Evolutionary conservation across 2,113 vertebrate genomes (phyloP).

Genomic region (Notothenia coriiceps): DNA sequence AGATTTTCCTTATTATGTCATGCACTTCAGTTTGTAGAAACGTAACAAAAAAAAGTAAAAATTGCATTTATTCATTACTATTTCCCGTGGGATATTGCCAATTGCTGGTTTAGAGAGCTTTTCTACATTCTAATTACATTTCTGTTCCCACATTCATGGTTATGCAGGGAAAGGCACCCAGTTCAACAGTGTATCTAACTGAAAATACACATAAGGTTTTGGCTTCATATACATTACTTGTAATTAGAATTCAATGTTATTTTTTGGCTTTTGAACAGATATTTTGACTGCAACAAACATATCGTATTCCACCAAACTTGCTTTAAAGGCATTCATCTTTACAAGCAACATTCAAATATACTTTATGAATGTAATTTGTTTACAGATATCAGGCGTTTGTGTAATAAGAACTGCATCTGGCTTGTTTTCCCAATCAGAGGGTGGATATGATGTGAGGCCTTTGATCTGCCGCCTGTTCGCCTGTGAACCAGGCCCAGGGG

Average conservation of each 20-base stretch:
- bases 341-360: not conserved
- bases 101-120: too few relatives aligned
- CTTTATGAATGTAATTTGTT: conserved; percentile 1
- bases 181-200: not conserved
- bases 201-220: not conserved
- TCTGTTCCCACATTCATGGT: not conserved
- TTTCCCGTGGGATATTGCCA: too few relatives aligned
- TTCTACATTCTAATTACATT: too few relatives aligned
- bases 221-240: not conserved
- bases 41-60: too few relatives aligned
- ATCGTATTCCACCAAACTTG: not conserved
- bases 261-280: not conserved
- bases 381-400: not conserved
- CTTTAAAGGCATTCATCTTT: not conserved
- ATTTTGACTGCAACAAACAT: not conserved
- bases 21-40: too few relatives aligned
- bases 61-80: too few relatives aligned
- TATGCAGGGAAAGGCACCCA: not conserved
- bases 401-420: conserved; percentile 44
- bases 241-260: not conserved
- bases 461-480: conserved; percentile 69
- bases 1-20: too few relatives aligned
- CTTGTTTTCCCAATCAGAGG: conserved; percentile 47
- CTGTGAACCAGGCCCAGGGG: conserved; percentile 60
- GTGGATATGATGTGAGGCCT: conserved; percentile 42